Evolutionary conservation across 2,113 vertebrate genomes (phyloP).

Genomic region (Laterallus jamaicensis): DNA sequence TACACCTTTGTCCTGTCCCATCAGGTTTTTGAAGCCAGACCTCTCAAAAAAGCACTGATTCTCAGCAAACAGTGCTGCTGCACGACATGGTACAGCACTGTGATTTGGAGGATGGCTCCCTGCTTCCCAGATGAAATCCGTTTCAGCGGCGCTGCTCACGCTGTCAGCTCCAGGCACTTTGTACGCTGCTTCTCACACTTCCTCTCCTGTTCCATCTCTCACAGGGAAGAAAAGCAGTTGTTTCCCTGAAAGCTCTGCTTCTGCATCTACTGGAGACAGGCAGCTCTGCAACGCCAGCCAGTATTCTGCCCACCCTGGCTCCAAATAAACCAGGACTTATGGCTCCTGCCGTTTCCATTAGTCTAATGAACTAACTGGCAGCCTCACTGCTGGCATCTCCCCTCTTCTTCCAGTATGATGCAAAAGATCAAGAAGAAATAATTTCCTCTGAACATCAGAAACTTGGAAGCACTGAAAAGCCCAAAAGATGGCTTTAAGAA

Average conservation of each 20-base stretch:
- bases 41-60: neutral
- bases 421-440: neutral
- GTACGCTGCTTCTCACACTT: neutral
- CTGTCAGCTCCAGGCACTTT: neutral
- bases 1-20: neutral
- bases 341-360: neutral
- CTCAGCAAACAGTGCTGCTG: neutral
- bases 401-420: neutral
- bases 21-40: neutral
- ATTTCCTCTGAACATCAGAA: neutral
- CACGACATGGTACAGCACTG: rapidly evolving
- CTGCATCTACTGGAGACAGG: neutral
- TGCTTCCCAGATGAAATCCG: neutral
- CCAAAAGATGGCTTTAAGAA: neutral
- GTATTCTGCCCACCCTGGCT: neutral
- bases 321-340: neutral
- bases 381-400: neutral
- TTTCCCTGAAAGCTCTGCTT: neutral
- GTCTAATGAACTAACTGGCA: neutral
- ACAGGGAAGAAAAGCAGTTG: neutral
- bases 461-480: neutral
- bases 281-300: neutral
- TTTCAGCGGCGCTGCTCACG: neutral
- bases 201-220: neutral
- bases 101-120: neutral